Conservation (phyloP, 1,140 invertebrate species). For the Harlomillsia oculata region DNA sequence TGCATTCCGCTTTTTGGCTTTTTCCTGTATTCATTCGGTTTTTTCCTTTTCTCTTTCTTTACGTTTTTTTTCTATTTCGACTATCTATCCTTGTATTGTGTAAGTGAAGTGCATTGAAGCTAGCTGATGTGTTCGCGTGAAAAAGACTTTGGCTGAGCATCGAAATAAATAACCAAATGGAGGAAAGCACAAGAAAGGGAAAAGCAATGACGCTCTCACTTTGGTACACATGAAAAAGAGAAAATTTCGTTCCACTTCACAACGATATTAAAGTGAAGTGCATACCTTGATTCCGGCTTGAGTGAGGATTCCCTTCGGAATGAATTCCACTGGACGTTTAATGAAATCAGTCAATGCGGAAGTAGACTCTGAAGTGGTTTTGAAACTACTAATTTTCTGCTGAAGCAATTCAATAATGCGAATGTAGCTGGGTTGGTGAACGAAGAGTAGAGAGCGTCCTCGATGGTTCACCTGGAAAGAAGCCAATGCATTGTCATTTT, state of each 20-base stretch:
- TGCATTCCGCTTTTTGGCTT: not conserved
- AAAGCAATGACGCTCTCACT: not conserved
- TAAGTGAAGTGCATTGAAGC: too few relatives aligned
- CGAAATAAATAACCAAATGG: too few relatives aligned
- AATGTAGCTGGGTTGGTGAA: conserved; percentile 22
- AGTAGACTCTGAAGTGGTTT: not conserved
- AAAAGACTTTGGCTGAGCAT: too few relatives aligned
- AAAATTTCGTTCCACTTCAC: not conserved
- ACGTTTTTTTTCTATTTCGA: too few relatives aligned
- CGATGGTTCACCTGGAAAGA: conserved; percentile 8
- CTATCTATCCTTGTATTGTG: too few relatives aligned
- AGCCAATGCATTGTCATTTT: conserved; percentile 5
- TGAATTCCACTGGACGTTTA: not conserved
- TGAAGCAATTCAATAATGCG: not conserved
- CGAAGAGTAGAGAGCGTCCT: conserved; percentile 19
- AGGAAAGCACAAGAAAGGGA: not conserved
- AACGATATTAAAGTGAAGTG: not conserved
- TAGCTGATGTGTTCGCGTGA: too few relatives aligned
- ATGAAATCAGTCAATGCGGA: conserved; percentile 19
- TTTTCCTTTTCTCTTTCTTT: too few relatives aligned
- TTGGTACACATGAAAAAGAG: not conserved
- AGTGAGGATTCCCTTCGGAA: not conserved
- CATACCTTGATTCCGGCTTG: conserved; percentile 4
- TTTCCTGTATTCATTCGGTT: too few relatives aligned
- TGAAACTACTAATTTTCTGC: conserved; percentile 8